Percentiles rank a stretch among this genome's conserved stretches.
These are phyloP conservation scores for Cerastis leucographa DNA, from an alignment of 2,888 invertebrate species.

Conservation along the genomic window DNA sequence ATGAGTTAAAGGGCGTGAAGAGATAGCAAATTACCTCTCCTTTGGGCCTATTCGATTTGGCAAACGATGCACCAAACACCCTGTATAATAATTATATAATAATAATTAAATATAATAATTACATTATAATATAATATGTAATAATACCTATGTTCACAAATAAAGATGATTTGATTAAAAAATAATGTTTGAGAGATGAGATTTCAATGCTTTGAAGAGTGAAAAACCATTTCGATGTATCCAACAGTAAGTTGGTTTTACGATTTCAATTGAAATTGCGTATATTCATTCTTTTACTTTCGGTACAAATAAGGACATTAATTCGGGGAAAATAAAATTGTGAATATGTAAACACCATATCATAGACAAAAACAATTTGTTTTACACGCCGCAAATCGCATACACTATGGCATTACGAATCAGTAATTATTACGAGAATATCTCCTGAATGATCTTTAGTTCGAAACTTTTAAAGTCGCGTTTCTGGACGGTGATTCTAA, in stretches of 20 bases:
- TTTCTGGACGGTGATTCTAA: constrained; percentile 28
- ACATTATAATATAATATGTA: too few relatives aligned
- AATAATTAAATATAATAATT: too few relatives aligned
- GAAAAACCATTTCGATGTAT: background rate
- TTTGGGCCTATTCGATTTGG: too few relatives aligned
- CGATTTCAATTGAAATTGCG: background rate
- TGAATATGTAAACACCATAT: constrained; percentile 24
- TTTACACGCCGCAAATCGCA: constrained; percentile 2
- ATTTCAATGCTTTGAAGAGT: background rate
- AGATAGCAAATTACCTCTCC: too few relatives aligned
- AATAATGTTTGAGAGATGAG: background rate
- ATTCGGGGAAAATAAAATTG: constrained; percentile 17
- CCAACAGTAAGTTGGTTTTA: background rate
- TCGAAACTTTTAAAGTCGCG: background rate
- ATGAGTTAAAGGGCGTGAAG: too few relatives aligned
- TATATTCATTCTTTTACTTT: background rate
- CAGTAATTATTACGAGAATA: constrained; percentile 24
- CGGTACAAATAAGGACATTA: background rate
- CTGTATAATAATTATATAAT: too few relatives aligned
- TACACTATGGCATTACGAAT: background rate
- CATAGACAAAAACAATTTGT: constrained; percentile 38
- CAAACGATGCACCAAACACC: too few relatives aligned
- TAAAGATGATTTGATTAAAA: too few relatives aligned
- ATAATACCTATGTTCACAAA: too few relatives aligned
- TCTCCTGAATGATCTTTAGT: background rate